Evolutionary conservation across 2,797 vertebrate species (phyloP).

Genomic region (Galago senegalensis): DNA sequence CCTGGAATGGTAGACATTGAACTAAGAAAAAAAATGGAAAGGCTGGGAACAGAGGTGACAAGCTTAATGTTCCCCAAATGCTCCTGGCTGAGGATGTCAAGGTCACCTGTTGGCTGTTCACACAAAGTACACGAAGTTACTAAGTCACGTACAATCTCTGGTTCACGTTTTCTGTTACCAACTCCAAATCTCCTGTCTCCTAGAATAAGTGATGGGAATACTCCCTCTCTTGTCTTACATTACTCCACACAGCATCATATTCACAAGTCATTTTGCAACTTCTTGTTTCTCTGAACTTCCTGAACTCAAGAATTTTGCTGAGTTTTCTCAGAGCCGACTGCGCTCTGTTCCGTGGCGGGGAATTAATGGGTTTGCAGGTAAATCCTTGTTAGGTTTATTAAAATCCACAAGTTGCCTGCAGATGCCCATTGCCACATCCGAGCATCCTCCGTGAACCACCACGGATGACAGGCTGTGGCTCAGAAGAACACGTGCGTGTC

Average conservation of each 20-base stretch:
- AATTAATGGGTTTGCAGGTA: neutral
- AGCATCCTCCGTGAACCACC: neutral
- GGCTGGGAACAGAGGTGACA: fast-evolving
- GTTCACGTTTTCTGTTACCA: neutral
- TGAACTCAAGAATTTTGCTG: neutral
- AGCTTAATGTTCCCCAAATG: too few relatives aligned
- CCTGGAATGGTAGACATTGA: neutral
- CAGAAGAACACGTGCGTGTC: neutral
- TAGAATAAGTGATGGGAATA: neutral
- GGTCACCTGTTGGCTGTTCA: neutral
- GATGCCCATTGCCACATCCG: too few relatives aligned
- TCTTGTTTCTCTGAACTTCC: neutral
- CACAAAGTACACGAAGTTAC: neutral
- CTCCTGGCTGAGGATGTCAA: neutral
- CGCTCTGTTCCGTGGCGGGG: neutral
- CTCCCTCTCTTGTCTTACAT: neutral
- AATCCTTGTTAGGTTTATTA: neutral
- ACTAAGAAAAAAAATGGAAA: neutral
- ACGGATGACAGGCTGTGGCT: too few relatives aligned
- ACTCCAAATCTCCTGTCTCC: neutral
- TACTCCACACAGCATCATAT: fast-evolving
- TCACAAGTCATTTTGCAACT: neutral
- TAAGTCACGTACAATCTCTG: fast-evolving
- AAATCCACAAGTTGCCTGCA: neutral
- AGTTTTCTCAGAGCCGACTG: neutral